Base-by-base conservation (phyloP, 2,113 vertebrate genomes). In the Nothoprocta perdicaria region DNA sequence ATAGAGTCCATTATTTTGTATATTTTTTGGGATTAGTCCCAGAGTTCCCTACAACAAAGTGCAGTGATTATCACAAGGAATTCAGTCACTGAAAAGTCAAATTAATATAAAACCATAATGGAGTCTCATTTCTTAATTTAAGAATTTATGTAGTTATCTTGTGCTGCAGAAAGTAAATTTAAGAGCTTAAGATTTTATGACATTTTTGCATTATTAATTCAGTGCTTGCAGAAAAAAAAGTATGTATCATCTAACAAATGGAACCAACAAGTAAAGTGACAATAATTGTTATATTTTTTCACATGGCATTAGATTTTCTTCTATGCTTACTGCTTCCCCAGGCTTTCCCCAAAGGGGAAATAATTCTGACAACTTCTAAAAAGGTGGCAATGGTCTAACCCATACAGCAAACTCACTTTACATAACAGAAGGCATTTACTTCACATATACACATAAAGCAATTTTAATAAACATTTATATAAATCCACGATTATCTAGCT, bases 401-500 rank as follows among this genome's bases (percentile, higher is more conserved):
- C 84, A 75, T 3, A 63, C 35, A 66, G 26, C 33, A 79, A 92
- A 89, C 14, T 23, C 48, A 85, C 60, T 89, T 89, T 45, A 60
- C 41, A 12, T 45, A 55, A 81, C 26, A 75, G 33, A 41, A 92
- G 22, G 14, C 24, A 79, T 92, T 88, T 85, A 86, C 63, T 90
- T 88, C 43, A 68, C 33, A 65, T n/a, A 55, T 3, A 46, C 17
- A 65, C 18, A 81, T 57, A 75, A 19, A 45, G 31, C 38, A 38
- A 66, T 86, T 88, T 80, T 57, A 81, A 29, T 40, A 72, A 6
- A 53, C 52, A 53, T 13, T 46, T 91, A 68, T 10, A 68, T 52
- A 92, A 90, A 90, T 35, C 76, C 26, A 69, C n/a, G 77, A 85
- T 89, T 69, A 80, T 91, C 88, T 76, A 46, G 73, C 80, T 38